phyloP scores from a whole-genome alignment of 2,888 invertebrate genomes.

The Aphidius colemani region DNA sequence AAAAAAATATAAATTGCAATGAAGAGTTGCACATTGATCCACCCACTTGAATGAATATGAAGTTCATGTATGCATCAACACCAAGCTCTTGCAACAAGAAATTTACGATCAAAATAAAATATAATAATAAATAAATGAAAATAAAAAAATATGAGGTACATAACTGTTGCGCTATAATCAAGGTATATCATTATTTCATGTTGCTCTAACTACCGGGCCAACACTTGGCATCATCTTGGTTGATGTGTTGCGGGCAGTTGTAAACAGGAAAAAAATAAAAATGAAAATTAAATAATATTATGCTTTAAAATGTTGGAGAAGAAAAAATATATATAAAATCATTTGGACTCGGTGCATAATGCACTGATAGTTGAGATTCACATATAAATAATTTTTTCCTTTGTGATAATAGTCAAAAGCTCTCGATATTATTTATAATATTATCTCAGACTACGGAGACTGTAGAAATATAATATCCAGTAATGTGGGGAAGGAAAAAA shows the following conservation, averaged over 20 bases:
- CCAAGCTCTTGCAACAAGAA: background rate
- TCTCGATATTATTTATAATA: too few relatives aligned
- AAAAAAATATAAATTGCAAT: background rate
- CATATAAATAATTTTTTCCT: too few relatives aligned
- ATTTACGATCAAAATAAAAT: background rate
- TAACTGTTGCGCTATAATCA: constrained; percentile 31
- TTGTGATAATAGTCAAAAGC: too few relatives aligned
- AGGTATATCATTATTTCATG: constrained; percentile 32
- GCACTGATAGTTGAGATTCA: too few relatives aligned
- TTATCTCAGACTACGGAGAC: too few relatives aligned
- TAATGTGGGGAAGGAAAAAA: too few relatives aligned
- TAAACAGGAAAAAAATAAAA: background rate
- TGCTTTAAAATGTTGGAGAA: too few relatives aligned
- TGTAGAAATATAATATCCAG: too few relatives aligned
- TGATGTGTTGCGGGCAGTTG: background rate
- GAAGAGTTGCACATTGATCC: background rate
- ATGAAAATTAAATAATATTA: background rate
- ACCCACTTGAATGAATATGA: background rate
- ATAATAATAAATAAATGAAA: background rate
- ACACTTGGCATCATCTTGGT: constrained; percentile 7
- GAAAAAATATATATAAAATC: too few relatives aligned
- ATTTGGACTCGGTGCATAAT: too few relatives aligned
- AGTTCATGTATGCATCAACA: background rate
- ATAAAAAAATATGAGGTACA: background rate
- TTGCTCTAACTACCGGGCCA: constrained; percentile 27